Conservation (phyloP, 2,797 vertebrate genomes). For the Remorina albescens region DNA sequence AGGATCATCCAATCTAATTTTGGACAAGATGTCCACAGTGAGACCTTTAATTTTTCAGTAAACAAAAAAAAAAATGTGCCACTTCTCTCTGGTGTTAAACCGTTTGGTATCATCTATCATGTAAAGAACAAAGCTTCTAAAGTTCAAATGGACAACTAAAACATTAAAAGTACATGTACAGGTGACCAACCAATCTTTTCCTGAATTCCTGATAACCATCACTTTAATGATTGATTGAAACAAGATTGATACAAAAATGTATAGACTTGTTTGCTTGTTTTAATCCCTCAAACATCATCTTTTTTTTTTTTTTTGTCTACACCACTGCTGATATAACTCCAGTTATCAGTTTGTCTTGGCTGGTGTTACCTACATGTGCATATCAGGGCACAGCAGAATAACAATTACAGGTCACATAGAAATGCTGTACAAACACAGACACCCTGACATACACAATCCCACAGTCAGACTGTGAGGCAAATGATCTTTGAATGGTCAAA, state of each 20-base stretch:
- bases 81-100: not conserved
- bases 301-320: not conserved
- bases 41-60: not conserved
- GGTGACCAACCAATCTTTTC: too few relatives aligned
- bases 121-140: not conserved
- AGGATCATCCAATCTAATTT: too few relatives aligned
- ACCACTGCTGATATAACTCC: not conserved
- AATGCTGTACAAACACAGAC: not conserved
- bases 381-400: not conserved
- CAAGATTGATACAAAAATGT: not conserved
- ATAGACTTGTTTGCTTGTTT: not conserved
- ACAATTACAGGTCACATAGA: not conserved
- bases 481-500: constrained; percentile 5
- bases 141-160: not conserved
- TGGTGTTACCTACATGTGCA: not conserved
- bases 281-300: not conserved
- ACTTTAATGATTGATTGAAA: not conserved
- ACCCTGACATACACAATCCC: not conserved
- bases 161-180: not conserved
- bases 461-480: not conserved
- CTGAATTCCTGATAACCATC: not conserved
- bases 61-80: not conserved
- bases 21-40: too few relatives aligned
- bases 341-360: not conserved
- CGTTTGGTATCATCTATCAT: too few relatives aligned